A percentile compares a stretch with the other conserved stretches of the same genome.
Evolutionary conservation across 2,113 vertebrate species (phyloP).

Genomic region (Recurvirostra avosetta): DNA sequence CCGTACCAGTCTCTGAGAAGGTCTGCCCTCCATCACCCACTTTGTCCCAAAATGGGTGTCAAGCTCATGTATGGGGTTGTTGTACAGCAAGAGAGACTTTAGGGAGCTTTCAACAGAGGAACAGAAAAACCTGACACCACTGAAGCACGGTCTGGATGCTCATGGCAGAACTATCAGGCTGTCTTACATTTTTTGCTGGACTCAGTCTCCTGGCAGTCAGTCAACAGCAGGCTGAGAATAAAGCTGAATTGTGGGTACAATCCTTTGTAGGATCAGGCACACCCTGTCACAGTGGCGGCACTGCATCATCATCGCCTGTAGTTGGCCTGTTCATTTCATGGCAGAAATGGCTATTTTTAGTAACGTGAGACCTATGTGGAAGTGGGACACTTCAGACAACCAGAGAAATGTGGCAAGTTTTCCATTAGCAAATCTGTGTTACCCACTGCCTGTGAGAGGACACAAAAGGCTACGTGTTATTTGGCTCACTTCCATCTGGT

Average conservation of each 20-base stretch:
- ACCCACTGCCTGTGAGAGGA: neutral
- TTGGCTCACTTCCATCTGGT: neutral
- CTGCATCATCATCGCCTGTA: neutral
- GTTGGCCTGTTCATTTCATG: neutral
- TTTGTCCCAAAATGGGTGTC: neutral
- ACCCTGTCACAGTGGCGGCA: neutral
- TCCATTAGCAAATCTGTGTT: neutral
- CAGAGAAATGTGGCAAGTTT: neutral
- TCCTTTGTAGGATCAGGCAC: neutral
- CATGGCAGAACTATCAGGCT: neutral
- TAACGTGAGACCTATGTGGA: neutral
- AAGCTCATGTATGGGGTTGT: neutral
- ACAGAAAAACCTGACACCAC: neutral
- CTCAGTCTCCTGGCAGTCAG: neutral
- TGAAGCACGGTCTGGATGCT: neutral
- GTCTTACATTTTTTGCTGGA: neutral
- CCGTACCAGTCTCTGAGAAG: neutral
- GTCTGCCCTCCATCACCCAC: neutral
- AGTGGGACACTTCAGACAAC: neutral
- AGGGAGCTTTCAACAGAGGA: neutral
- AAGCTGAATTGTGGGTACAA: neutral
- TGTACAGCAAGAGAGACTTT: neutral
- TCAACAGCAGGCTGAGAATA: neutral
- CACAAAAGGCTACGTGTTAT: accelerated
- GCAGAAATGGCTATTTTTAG: neutral